phyloP scores from a whole-genome alignment of 2,888 invertebrate genomes.

The Micropterix aruncella region DNA sequence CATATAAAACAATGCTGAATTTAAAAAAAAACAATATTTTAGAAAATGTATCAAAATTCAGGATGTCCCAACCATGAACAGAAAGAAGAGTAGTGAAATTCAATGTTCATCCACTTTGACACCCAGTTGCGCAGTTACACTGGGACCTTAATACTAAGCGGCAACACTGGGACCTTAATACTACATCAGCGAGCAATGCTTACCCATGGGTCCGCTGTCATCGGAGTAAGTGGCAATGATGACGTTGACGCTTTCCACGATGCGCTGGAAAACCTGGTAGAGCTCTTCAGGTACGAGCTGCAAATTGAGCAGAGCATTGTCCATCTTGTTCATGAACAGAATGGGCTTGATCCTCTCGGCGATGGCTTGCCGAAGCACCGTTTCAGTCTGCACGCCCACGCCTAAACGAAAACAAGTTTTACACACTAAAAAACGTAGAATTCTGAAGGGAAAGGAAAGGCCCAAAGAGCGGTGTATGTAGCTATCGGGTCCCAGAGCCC shows the following conservation, averaged over 20 bases:
- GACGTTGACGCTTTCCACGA: conserved; percentile 98
- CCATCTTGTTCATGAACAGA: conserved; percentile 99
- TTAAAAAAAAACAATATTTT: no score
- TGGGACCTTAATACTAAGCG: conserved; percentile 27
- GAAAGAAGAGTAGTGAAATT: no score
- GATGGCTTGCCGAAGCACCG: conserved; percentile 98
- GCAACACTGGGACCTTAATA: conserved; percentile 41
- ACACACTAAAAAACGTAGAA: neutral
- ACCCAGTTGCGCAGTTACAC: conserved; percentile 28
- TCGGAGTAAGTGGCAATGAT: conserved; percentile 99
- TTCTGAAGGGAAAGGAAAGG: no score
- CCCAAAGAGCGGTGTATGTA: no score
- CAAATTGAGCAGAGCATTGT: conserved; percentile 93
- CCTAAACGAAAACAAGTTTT: conserved; percentile 41
- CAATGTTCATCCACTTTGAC: conserved; percentile 34
- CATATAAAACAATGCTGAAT: no score
- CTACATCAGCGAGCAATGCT: no score
- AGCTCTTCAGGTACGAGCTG: conserved; percentile 94
- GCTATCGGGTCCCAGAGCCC: no score
- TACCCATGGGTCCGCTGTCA: conserved; percentile 93
- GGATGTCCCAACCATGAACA: no score
- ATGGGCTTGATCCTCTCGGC: conserved; percentile 99
- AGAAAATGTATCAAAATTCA: no score
- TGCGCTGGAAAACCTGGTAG: conserved; percentile 98
- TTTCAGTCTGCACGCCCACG: conserved; percentile 99